Evolutionary conservation across 2,888 invertebrate genomes (phyloP).

Genomic region (Mycogona germanica): DNA sequence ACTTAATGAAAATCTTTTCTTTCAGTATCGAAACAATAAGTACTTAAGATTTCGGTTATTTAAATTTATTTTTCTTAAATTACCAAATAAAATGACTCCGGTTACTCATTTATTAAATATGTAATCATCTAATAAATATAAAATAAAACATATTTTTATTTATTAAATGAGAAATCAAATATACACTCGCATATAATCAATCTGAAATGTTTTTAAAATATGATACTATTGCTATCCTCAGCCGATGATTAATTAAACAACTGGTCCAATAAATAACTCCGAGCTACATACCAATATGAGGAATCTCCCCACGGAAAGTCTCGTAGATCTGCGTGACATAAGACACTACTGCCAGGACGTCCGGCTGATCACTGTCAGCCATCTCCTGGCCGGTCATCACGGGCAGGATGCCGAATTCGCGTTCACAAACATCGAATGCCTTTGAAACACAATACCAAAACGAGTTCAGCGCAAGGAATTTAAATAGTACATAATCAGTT

Average conservation of each 20-base stretch:
- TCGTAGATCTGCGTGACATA: slow-evolving; percentile 82
- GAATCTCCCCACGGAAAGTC: slow-evolving; percentile 82
- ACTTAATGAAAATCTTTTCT: neutral
- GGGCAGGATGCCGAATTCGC: slow-evolving; percentile 59
- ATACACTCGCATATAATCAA: no score
- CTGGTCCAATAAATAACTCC: neutral
- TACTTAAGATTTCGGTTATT: no score
- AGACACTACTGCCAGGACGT: slow-evolving; percentile 59
- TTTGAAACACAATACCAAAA: slow-evolving; percentile 19
- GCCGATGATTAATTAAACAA: no score
- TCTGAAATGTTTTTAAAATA: no score
- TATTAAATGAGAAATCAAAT: no score
- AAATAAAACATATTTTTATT: no score
- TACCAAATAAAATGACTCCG: no score
- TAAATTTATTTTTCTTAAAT: no score
- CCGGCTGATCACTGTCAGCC: slow-evolving; percentile 53
- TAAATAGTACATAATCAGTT: neutral
- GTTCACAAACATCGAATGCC: slow-evolving; percentile 75
- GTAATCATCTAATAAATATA: no score
- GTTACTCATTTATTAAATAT: no score
- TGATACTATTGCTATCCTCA: no score
- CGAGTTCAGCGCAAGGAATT: neutral
- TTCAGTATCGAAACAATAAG: no score
- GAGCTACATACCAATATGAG: slow-evolving; percentile 45
- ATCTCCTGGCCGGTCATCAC: slow-evolving; percentile 67